These are phyloP conservation scores for Ophiodon elongatus DNA, from an alignment of 2,113 vertebrate species.

Conservation along the genomic window DNA sequence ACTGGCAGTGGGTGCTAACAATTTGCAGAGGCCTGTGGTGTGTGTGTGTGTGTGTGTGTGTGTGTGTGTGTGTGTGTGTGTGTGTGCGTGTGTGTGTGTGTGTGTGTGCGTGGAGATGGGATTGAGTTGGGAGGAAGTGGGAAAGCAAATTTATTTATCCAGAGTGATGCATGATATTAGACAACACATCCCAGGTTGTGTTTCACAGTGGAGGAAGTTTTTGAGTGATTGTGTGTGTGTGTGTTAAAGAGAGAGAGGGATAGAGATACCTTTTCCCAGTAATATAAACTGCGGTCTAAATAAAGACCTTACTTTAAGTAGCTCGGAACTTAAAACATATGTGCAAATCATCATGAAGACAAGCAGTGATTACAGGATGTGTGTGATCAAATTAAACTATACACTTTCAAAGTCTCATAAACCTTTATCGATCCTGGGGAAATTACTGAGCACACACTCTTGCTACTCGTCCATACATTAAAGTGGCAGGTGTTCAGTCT, in stretches of 20 bases:
- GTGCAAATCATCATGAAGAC: conserved; percentile 24
- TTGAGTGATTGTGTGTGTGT: neutral
- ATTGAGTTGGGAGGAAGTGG: conserved; percentile 35
- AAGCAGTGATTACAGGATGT: neutral
- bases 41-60: conserved; percentile 22
- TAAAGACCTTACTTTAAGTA: neutral
- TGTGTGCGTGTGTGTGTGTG: neutral
- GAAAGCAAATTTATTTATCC: conserved; percentile 65
- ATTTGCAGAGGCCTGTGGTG: conserved; percentile 48
- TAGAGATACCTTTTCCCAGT: neutral
- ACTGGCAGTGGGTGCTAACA: conserved; percentile 54
- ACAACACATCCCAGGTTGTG: conserved; percentile 40
- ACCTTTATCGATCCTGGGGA: conserved; percentile 35
- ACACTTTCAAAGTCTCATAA: conserved; percentile 39
- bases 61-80: neutral
- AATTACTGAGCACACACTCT: neutral
- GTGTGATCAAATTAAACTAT: conserved; percentile 29
- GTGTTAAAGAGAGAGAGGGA: too few species aligned
- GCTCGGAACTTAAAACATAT: neutral
- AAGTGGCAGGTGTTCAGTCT: conserved; percentile 4
- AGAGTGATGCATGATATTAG: conserved; percentile 54
- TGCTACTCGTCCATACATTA: neutral
- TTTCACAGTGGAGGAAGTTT: conserved; percentile 47
- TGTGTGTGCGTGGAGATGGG: neutral
- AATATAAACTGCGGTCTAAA: conserved; percentile 5